These are phyloP conservation scores for Nebria ingens DNA, from an alignment of 1,140 invertebrate species.

Conservation along the genomic window DNA sequence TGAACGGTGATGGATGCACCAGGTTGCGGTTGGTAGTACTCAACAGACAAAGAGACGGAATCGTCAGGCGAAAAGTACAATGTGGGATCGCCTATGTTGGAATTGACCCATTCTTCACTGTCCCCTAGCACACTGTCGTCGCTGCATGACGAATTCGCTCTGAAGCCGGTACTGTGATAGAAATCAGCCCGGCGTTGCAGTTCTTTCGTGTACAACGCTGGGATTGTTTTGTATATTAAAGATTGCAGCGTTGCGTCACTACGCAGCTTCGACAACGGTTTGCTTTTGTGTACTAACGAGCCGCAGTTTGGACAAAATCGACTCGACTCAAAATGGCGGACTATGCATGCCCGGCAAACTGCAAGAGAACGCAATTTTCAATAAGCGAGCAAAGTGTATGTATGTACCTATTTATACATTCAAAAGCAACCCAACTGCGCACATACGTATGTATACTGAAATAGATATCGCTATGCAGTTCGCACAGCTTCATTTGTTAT, in stretches of 20 bases:
- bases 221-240: slow-evolving; percentile 68
- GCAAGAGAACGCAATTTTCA: no score
- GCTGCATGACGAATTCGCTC: slow-evolving; percentile 29
- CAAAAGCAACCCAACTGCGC: no score
- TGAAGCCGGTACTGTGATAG: slow-evolving; percentile 33
- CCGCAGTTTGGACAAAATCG: slow-evolving; percentile 51
- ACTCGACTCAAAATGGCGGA: slow-evolving; percentile 46
- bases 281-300: slow-evolving; percentile 47
- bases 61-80: slow-evolving; percentile 21
- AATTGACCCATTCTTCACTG: slow-evolving; percentile 39
- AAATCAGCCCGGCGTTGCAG: slow-evolving; percentile 48
- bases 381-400: no score
- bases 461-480: no score
- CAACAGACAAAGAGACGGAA: not conserved
- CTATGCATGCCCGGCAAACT: slow-evolving; percentile 57
- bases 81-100: slow-evolving; percentile 15
- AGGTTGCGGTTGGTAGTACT: slow-evolving; percentile 30
- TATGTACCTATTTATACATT: no score
- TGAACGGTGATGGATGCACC: no score
- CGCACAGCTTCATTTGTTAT: no score
- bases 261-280: slow-evolving; percentile 38
- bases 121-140: slow-evolving; percentile 31
- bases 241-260: slow-evolving; percentile 62
- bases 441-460: no score
- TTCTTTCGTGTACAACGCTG: slow-evolving; percentile 46